phyloP scores from a whole-genome alignment of 2,888 invertebrate genomes.

The Yponomeuta malinellus region DNA sequence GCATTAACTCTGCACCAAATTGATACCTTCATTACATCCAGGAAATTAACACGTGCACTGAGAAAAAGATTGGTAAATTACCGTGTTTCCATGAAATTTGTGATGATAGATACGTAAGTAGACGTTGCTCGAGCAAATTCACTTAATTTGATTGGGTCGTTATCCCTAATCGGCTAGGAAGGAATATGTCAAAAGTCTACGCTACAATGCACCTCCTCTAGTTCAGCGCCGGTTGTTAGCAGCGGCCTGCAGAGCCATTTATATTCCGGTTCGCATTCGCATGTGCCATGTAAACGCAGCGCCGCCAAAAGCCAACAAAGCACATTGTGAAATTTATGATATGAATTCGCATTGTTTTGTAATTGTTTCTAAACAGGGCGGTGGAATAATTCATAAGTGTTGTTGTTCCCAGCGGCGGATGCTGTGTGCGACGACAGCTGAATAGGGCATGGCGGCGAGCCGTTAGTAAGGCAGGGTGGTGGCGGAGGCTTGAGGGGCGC shows the following conservation, averaged over 20 bases:
- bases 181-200: background rate
- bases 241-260: conserved; percentile 1
- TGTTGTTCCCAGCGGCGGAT: conserved; percentile 56
- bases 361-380: conserved; percentile 64
- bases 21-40: conserved; percentile 60
- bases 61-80: conserved; percentile 25
- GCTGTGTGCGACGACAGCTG: conserved; percentile 64
- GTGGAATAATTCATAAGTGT: conserved; percentile 70
- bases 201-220: background rate
- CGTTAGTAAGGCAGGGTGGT: conserved; percentile 39
- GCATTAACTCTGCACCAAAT: conserved; percentile 45
- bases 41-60: conserved; percentile 46
- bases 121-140: background rate
- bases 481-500: conserved; percentile 30
- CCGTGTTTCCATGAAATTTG: background rate
- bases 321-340: conserved; percentile 59
- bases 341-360: conserved; percentile 67
- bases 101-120: background rate
- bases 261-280: conserved; percentile 15
- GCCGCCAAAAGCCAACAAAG: conserved; percentile 49
- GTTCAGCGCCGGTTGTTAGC: conserved; percentile 6
- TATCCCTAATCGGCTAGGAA: background rate
- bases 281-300: conserved; percentile 13
- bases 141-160: background rate
- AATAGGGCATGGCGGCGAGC: conserved; percentile 68